These are phyloP conservation scores for Dendrolimus houi DNA, from an alignment of 2,888 invertebrate genomes.

Conservation along the genomic window DNA sequence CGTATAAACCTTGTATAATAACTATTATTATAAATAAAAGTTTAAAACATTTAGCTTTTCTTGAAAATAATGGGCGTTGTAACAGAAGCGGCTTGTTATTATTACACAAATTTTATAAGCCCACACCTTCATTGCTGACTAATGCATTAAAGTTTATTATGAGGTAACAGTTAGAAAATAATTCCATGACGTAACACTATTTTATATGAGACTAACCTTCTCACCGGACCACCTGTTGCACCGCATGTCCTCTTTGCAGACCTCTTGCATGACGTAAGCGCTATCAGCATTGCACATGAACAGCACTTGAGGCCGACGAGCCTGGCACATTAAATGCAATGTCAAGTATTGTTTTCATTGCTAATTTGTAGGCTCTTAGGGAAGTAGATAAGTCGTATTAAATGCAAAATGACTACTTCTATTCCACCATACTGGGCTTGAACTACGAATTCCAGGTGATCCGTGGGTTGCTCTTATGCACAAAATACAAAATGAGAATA, in stretches of 20 bases:
- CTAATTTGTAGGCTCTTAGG: too few species aligned
- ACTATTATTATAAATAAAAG: too few species aligned
- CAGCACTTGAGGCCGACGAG: constrained; percentile 78
- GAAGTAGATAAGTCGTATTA: too few species aligned
- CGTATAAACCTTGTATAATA: too few species aligned
- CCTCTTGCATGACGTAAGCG: constrained; percentile 83
- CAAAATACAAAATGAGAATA: too few species aligned
- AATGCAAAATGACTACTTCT: too few species aligned
- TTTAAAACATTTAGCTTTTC: too few species aligned
- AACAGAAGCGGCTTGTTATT: not conserved
- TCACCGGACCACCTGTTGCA: constrained; percentile 81
- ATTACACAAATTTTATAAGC: not conserved
- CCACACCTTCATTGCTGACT: not conserved
- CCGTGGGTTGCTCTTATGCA: too few species aligned
- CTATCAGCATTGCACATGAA: constrained; percentile 84
- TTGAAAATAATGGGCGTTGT: too few species aligned
- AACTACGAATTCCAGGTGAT: too few species aligned
- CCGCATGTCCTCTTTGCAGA: constrained; percentile 79
- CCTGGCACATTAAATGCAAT: constrained; percentile 30
- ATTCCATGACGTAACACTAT: not conserved
- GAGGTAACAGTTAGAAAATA: not conserved
- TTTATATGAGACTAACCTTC: constrained; percentile 40
- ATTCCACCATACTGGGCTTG: too few species aligned
- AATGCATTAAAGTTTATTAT: not conserved
- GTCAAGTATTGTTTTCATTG: too few species aligned